These are phyloP conservation scores for Cryptocheilus praepositus DNA, from an alignment of 2,888 invertebrate genomes.

Conservation along the genomic window DNA sequence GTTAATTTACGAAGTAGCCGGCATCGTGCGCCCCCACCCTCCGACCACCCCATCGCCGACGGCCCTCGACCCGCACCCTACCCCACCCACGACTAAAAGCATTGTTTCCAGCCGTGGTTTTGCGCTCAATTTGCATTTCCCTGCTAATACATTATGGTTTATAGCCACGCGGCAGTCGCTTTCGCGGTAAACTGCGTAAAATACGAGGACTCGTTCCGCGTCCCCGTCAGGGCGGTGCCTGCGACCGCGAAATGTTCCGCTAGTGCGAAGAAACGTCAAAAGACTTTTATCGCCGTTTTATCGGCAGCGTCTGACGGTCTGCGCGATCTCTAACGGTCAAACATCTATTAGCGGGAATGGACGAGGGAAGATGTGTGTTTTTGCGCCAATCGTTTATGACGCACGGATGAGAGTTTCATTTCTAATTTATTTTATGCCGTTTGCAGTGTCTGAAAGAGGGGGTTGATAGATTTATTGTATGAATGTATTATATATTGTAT, in stretches of 20 bases:
- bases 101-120: slow-evolving; percentile 70
- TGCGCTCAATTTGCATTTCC: slow-evolving; percentile 70
- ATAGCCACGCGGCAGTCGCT: slow-evolving; percentile 59
- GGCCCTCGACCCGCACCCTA: slow-evolving; percentile 1
- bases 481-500: too few relatives aligned
- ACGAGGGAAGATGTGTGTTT: too few relatives aligned
- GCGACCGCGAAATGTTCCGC: slow-evolving; percentile 50
- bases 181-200: slow-evolving; percentile 65
- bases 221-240: slow-evolving; percentile 46
- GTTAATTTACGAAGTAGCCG: slow-evolving; percentile 69
- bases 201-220: slow-evolving; percentile 59
- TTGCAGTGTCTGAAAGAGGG: too few relatives aligned
- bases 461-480: too few relatives aligned
- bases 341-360: slow-evolving; percentile 8
- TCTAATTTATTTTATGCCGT: too few relatives aligned
- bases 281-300: slow-evolving; percentile 33
- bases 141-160: slow-evolving; percentile 70
- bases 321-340: slow-evolving; percentile 3
- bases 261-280: slow-evolving; percentile 36
- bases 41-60: slow-evolving; percentile 25
- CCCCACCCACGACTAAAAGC: slow-evolving; percentile 62
- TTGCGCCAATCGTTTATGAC: too few relatives aligned
- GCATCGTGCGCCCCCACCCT: slow-evolving; percentile 40
- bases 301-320: slow-evolving; percentile 13
- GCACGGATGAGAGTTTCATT: too few relatives aligned